A percentile compares a stretch with the other conserved stretches of the same genome.
These are phyloP conservation scores for Mnemiopsis leidyi DNA, from an alignment of 37 sponge, comb jelly and placozoan genomes.

Conservation along the genomic window DNA sequence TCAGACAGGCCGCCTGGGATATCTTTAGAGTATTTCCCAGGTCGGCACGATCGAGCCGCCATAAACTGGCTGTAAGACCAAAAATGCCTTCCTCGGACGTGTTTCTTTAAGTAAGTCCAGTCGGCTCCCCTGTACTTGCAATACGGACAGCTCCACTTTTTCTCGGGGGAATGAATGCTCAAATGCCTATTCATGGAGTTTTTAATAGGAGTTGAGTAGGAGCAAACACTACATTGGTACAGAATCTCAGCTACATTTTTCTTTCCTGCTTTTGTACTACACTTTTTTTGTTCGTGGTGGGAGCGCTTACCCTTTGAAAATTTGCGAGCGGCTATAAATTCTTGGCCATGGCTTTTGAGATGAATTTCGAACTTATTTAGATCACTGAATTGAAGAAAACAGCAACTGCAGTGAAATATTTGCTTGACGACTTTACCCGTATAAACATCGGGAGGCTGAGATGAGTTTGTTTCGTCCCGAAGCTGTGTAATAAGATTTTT, in stretches of 20 bases:
- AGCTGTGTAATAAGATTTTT: too few relatives aligned
- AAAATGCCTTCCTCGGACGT: background rate
- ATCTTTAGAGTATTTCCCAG: too few relatives aligned
- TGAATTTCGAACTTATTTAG: background rate
- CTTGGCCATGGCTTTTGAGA: background rate
- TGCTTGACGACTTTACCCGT: background rate
- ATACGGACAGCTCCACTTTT: conserved; percentile 11
- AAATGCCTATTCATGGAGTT: background rate
- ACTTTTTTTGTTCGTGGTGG: too few relatives aligned
- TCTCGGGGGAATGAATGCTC: background rate
- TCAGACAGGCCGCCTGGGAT: too few relatives aligned
- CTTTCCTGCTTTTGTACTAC: too few relatives aligned
- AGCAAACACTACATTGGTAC: background rate
- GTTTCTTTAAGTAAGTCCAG: conserved; percentile 14
- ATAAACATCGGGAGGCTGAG: background rate
- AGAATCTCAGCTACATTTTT: too few relatives aligned
- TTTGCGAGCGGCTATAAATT: too few relatives aligned
- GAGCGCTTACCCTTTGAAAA: too few relatives aligned
- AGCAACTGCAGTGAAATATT: background rate
- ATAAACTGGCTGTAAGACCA: background rate
- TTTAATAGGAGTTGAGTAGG: background rate
- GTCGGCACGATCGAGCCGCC: too few relatives aligned
- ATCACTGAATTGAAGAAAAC: background rate
- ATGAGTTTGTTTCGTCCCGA: background rate
- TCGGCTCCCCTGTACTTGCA: background rate